Percentiles rank a stretch among this genome's conserved stretches.
Conservation (phyloP, 2,888 invertebrate genomes). For the Platerodrilus igneus region DNA sequence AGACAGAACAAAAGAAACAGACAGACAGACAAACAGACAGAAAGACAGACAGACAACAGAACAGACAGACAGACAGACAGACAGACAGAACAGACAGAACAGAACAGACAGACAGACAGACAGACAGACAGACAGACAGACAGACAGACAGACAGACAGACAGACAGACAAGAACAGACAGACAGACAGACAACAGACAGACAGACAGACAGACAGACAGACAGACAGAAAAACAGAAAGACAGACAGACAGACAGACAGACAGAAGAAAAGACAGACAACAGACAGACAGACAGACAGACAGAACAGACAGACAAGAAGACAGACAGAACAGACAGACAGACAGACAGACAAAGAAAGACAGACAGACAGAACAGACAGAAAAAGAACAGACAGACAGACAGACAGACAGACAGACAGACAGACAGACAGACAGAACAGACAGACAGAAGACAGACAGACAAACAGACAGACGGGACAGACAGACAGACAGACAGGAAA, state of each 20-base stretch:
- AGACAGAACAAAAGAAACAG: background rate
- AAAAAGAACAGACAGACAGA: background rate
- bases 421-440: background rate
- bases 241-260: background rate
- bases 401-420: conserved; percentile 1
- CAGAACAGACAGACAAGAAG: background rate
- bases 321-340: background rate
- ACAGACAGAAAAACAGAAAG: background rate
- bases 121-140: conserved; percentile 7
- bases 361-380: background rate
- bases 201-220: too few species aligned
- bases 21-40: background rate
- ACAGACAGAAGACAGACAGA: background rate
- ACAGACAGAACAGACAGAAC: background rate
- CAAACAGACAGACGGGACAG: background rate
- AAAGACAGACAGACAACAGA: background rate
- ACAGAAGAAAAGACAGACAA: background rate
- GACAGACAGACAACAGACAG: too few species aligned
- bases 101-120: conserved; percentile 4
- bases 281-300: background rate
- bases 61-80: background rate
- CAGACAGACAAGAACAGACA: too few species aligned
- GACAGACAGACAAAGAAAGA: conserved; percentile 1
- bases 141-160: too few species aligned
- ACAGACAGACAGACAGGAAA: background rate